Conservation (phyloP, 1,140 invertebrate species). For the Orius insidiosus region DNA sequence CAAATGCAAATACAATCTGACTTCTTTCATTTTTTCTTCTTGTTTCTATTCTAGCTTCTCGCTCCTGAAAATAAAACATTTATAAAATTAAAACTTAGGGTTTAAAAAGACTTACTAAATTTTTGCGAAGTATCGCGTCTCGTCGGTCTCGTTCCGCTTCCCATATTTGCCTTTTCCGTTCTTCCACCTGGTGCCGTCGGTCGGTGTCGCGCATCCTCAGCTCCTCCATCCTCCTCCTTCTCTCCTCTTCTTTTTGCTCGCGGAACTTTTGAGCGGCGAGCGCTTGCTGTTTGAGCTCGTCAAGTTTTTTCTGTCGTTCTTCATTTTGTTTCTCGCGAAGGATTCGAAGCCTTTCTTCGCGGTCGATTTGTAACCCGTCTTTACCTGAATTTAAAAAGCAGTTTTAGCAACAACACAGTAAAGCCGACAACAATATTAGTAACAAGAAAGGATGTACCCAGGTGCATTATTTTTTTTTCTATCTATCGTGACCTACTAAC, state of each 20-base stretch:
- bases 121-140: slow-evolving; percentile 66
- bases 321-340: slow-evolving; percentile 62
- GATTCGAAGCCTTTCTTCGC: slow-evolving; percentile 28
- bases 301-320: slow-evolving; percentile 64
- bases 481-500: too few species aligned
- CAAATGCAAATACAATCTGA: slow-evolving; percentile 64
- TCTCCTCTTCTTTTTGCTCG: slow-evolving; percentile 71
- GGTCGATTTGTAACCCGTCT: slow-evolving; percentile 17
- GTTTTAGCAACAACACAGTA: neutral
- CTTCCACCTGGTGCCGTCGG: slow-evolving; percentile 60
- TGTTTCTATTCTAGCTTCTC: slow-evolving; percentile 62
- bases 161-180: slow-evolving; percentile 68
- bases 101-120: slow-evolving; percentile 34
- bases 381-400: slow-evolving; percentile 18
- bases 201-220: slow-evolving; percentile 57
- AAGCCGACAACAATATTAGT: neutral
- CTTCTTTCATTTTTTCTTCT: slow-evolving; percentile 49
- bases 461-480: neutral
- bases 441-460: neutral
- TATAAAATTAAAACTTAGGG: neutral
- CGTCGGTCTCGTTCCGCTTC: slow-evolving; percentile 68
- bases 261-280: slow-evolving; percentile 69
- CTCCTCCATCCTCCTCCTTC: slow-evolving; percentile 60
- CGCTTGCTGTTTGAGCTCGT: slow-evolving; percentile 70
- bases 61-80: slow-evolving; percentile 31